Base-by-base conservation (phyloP, 2,797 vertebrate genomes). In the Pteronotus mesoamericanus region DNA sequence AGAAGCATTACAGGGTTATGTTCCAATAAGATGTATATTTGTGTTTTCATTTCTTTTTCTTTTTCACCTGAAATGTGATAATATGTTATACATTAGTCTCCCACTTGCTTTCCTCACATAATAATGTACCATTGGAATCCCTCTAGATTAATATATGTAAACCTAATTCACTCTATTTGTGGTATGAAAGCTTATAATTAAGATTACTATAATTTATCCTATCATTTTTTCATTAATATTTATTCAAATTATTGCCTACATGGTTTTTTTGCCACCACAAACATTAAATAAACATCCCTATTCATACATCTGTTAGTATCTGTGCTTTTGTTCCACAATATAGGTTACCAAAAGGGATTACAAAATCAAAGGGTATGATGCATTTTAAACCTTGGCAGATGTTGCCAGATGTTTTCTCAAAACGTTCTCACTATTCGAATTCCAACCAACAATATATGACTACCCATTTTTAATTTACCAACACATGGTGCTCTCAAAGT, bases 131-230 rank as follows among this genome's bases (percentile, higher is more conserved):
- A 37, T 1, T 53, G 82, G 34, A 68, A 59, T 91, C 29, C 75
- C 48, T 68, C 46, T 29, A 82, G 68, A 44, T 94, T 61, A n/a
- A 69, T 46, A 51, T 61, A 82, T 75, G 48, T 80, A 74, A 90
- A 82, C 79, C 61, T 92, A 64, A 72, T 72, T 78, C 29, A n/a
- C 32, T 92, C 51, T 77, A 87, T 86, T 94, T 88, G 69, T 34
- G 37, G 32, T n/a, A 0, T 39, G 86, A 87, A 42, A 82, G 51
- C 75, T 95, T 94, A 4, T 29, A 86, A 68, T 48, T 44, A 82
- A 48, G 51, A 96, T 86, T 86, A 77, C 44, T 71, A 75, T 46
- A 71, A 87, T 37, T 69, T 86, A 77, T 71, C 78, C 21, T 34
- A 64, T 53, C 61, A 64, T n/a, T 78, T 84, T 68, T 53, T 53